Evolutionary conservation across 2,113 vertebrate genomes (phyloP), one percentile per base, ranked within the genome.

Genomic region (Salvelinus sp.): DNA sequence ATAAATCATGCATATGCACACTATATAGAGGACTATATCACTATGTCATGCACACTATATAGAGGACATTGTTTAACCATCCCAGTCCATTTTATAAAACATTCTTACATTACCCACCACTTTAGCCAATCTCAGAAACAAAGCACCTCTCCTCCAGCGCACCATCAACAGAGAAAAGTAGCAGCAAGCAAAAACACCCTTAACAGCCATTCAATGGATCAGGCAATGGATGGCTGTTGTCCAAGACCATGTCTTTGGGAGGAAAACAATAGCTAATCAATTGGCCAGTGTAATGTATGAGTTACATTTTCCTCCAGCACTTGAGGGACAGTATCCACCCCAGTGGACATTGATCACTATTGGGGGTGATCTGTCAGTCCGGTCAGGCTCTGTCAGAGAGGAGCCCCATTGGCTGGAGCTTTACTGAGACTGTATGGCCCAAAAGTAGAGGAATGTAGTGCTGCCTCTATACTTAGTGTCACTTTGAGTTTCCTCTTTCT

Each of bases 191-290:
- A 16, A 23, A 28, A 22, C 63, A 54, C 23, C 23, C 12, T 28
- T 20, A 28, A 33, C 18, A 67, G 27, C 65, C 14, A 13, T 28
- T 20, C 65, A 67, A 20, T 72, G 71, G 60, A 70, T 78, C 57
- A 5, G 38, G 48, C 62, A 33, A 66, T 18, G 27, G 28, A 67
- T 30, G 73, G 62, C 28, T 6, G 33, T 38, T 65, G 69, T 69
- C 77, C 73, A 62, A 76, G 38, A 64, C 50, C 44, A 18, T 76
- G 72, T 75, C 72, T 63, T 77, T 93, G 91, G 91, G 91, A 87
- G 92, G 94, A 93, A 94, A 94, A 94, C 93, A 91, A 94, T 93
- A 91, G 90, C 91, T 94, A 94, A 95, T 96, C 94, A 93, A 95
- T 94, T 93, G 91, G 91, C 94, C 94, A 92, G 92, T 94, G 95